Conservation (phyloP, 2,888 invertebrate genomes). For the Mesoligia furuncula region DNA sequence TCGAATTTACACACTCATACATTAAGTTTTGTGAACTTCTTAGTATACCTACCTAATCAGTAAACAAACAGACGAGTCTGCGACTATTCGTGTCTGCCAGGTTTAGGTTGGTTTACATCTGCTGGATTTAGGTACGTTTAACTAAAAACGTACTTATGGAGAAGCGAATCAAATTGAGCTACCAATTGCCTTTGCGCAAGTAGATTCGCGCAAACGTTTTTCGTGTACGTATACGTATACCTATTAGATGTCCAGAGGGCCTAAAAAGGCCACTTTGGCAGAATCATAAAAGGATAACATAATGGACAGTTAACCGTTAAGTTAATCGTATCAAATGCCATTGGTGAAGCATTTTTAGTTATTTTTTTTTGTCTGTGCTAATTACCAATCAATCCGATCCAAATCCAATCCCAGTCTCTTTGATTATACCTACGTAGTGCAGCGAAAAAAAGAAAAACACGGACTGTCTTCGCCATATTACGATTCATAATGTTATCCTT, state of each 20-base stretch:
- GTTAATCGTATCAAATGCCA: too few relatives aligned
- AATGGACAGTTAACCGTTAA: too few relatives aligned
- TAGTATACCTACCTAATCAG: not conserved
- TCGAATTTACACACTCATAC: not conserved
- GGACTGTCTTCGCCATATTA: too few relatives aligned
- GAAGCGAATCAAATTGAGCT: constrained; percentile 15
- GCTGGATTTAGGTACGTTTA: not conserved
- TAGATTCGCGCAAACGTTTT: not conserved
- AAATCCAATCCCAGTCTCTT: too few relatives aligned
- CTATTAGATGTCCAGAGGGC: not conserved
- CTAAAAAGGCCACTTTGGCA: too few relatives aligned
- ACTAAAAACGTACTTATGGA: not conserved
- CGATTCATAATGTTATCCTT: too few relatives aligned
- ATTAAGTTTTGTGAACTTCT: constrained; percentile 3
- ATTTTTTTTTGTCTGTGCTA: too few relatives aligned
- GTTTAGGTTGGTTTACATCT: constrained; percentile 6
- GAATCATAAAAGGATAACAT: too few relatives aligned
- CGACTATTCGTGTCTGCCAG: not conserved
- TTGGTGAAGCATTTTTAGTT: too few relatives aligned
- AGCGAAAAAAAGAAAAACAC: too few relatives aligned
- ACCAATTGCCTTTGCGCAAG: not conserved
- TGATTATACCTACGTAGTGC: too few relatives aligned
- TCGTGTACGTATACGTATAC: not conserved
- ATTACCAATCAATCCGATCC: too few relatives aligned
- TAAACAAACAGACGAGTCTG: constrained; percentile 5